Conservation (phyloP, 2,888 invertebrate species). For the Malthinus flaveolus region DNA sequence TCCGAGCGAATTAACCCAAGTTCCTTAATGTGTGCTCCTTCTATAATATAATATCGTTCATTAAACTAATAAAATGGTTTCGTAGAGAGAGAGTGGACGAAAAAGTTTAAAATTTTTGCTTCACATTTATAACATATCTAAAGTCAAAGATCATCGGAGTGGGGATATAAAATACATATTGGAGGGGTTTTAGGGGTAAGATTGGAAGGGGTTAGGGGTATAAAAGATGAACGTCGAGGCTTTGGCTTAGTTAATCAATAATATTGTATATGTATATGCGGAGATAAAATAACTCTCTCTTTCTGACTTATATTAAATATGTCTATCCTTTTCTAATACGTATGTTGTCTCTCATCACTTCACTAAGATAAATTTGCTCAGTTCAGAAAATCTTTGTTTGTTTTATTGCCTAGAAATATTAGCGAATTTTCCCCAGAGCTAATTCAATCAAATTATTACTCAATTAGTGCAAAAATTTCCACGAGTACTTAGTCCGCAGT, state of each 20-base stretch:
- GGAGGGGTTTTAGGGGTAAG: constrained; percentile 34
- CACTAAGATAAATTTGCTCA: too few species aligned
- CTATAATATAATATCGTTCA: constrained; percentile 20
- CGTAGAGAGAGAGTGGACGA: too few species aligned
- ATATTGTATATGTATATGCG: constrained; percentile 40
- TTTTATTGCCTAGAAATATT: too few species aligned
- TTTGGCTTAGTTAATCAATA: constrained; percentile 39
- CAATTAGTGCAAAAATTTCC: too few species aligned
- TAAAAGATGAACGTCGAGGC: constrained; percentile 40
- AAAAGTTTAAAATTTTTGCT: too few species aligned
- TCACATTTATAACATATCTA: constrained; percentile 10
- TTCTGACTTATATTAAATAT: constrained; percentile 26
- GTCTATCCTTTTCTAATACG: constrained; percentile 18
- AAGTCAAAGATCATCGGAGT: constrained; percentile 32
- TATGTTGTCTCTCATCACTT: constrained; percentile 25
- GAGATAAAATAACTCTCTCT: constrained; percentile 36
- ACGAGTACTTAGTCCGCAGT: too few species aligned
- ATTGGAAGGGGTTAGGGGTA: constrained; percentile 40
- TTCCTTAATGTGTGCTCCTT: constrained; percentile 15
- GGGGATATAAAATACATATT: constrained; percentile 31
- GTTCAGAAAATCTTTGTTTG: too few species aligned
- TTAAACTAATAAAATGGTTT: constrained; percentile 22
- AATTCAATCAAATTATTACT: too few species aligned
- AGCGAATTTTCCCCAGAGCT: too few species aligned
- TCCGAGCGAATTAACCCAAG: constrained; percentile 27